Base-by-base conservation (phyloP, 2,888 invertebrate genomes). In the Hedychridium roseum region DNA sequence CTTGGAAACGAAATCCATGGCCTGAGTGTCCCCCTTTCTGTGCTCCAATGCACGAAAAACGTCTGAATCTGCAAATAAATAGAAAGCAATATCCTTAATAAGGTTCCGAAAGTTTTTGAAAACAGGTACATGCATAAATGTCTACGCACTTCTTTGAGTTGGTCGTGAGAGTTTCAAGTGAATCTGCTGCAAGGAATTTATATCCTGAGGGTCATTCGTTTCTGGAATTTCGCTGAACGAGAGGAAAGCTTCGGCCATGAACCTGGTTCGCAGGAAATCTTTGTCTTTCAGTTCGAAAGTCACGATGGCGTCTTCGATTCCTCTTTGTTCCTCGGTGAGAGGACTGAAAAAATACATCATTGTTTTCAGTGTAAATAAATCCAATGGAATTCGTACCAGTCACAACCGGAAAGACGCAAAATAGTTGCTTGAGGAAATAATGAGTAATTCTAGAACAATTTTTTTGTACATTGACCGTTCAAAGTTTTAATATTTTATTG, bases 281-380 rank as follows among this genome's bases (percentile, higher is more conserved):
- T 95, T 94, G 80, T 98, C 98, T 82, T 98, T 98, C 9, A 98
- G 85, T 58, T 94, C 91, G 72, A 99, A 92, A 58, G 92, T 85
- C 45, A 98, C 79, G 57, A 95, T 80, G 0, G 88, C 94, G 61
- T 91, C 86, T 26, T 85, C 72, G 4, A 83, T 69, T 26, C 81
- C 81, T 42, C 87, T 87, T 76, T 93, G 92, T 43, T 90, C 91
- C n/a, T 84, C 77, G 2, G 85, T 85, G 28, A 96, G 79, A 35
- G 84, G 82, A 69, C 92, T 92, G 70, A 35, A 78, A 81, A 65
- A 55, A 23, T 23, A 23, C 9, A 23, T 14, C n/a, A 4, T n/a
- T 2, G 14, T 37, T 14, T 37, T 11, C 6, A 12, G 9, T 37
- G 12, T 37, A 23, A 46, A 39, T 21, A 31, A 42, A 35, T 31